Evolutionary conservation across 2,797 vertebrate genomes (phyloP).

Genomic region (Apodemus agrarius): DNA sequence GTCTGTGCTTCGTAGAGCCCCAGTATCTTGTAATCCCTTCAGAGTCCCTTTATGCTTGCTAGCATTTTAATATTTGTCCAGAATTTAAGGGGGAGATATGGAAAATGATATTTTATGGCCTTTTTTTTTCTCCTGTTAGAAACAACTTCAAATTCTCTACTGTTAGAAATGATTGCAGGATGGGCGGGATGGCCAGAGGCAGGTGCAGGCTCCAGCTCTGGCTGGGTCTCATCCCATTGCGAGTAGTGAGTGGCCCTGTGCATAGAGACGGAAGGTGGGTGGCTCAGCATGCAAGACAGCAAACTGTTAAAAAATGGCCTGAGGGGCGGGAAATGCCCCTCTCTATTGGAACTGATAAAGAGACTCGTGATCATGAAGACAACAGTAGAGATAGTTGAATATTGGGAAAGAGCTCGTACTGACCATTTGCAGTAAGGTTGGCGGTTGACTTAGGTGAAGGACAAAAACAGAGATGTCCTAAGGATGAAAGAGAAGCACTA

Average conservation of each 20-base stretch:
- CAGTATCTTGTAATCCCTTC: not conserved
- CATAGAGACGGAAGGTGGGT: not conserved
- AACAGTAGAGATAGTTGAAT: not conserved
- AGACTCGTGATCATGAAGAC: not conserved
- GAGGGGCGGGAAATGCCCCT: not conserved
- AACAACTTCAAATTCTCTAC: constrained; percentile 7
- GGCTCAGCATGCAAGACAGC: not conserved
- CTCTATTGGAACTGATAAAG: not conserved
- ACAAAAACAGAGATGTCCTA: not conserved
- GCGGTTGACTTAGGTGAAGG: not conserved
- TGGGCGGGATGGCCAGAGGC: not conserved
- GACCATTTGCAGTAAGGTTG: constrained; percentile 35
- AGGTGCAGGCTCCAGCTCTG: not conserved
- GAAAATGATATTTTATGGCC: not conserved
- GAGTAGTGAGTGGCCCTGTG: not conserved
- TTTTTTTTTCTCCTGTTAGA: constrained; percentile 8
- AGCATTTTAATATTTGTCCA: constrained; percentile 7
- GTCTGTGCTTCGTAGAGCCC: not conserved
- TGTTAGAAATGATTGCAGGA: constrained; percentile 37
- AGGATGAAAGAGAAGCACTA: not conserved
- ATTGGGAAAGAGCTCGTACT: not conserved
- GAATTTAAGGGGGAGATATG: not conserved
- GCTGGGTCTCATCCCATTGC: constrained; percentile 45
- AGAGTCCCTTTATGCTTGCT: not conserved
- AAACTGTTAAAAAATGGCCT: not conserved